phyloP scores from a whole-genome alignment of 2,113 vertebrate genomes.

The Labeo rohita region DNA sequence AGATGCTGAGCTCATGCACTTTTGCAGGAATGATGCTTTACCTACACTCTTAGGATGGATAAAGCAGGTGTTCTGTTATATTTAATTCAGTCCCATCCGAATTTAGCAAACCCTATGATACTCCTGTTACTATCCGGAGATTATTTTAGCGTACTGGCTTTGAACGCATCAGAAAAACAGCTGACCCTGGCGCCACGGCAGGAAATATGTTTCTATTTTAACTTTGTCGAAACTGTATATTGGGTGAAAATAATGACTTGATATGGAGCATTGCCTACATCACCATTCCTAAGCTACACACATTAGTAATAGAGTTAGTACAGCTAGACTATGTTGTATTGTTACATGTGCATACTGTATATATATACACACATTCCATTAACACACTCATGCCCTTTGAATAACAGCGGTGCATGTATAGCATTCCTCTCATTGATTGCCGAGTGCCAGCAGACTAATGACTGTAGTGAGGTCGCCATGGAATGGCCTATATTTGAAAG shows the following conservation, averaged over 20 bases:
- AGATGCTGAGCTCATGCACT: background rate
- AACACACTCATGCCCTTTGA: conserved; percentile 27
- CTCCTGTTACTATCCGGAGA: conserved; percentile 58
- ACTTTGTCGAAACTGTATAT: conserved; percentile 73
- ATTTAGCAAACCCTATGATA: conserved; percentile 70
- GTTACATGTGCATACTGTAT: background rate
- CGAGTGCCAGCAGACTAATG: conserved; percentile 26
- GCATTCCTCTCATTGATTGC: conserved; percentile 54
- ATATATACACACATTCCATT: background rate
- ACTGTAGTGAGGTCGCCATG: conserved; percentile 55
- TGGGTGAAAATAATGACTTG: conserved; percentile 43
- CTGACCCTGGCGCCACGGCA: conserved; percentile 68
- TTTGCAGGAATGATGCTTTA: background rate
- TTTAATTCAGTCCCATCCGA: conserved; percentile 63
- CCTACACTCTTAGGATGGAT: conserved; percentile 26
- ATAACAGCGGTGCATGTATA: conserved; percentile 37
- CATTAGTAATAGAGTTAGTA: background rate
- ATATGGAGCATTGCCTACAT: conserved; percentile 30
- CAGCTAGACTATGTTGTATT: conserved; percentile 6
- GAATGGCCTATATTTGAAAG: conserved; percentile 49
- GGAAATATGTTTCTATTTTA: conserved; percentile 72
- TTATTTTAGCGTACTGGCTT: conserved; percentile 71
- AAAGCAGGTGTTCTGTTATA: conserved; percentile 50
- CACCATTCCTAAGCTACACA: background rate
- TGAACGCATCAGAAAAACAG: conserved; percentile 66